Evolutionary conservation across 2,888 invertebrate genomes (phyloP).

Genomic region (Lochmaea capreae): DNA sequence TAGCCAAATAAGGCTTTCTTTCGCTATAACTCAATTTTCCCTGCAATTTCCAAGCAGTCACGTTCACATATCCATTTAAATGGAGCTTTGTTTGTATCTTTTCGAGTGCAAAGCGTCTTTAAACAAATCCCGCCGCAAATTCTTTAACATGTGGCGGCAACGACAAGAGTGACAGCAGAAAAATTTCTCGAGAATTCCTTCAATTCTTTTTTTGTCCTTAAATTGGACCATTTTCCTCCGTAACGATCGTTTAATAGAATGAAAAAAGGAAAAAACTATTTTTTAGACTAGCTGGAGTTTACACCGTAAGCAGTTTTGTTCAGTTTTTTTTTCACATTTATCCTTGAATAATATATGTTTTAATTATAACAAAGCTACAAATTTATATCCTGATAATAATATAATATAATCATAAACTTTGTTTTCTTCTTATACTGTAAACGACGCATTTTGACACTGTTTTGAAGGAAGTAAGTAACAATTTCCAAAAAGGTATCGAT

Average conservation of each 20-base stretch:
- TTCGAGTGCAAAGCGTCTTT: neutral
- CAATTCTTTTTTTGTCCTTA: neutral
- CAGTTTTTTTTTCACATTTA: too few species aligned
- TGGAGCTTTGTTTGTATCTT: neutral
- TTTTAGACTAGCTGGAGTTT: neutral
- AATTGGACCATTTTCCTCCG: neutral
- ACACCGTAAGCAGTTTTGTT: neutral
- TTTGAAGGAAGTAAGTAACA: too few species aligned
- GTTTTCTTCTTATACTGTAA: too few species aligned
- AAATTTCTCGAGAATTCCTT: neutral
- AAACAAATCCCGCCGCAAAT: neutral
- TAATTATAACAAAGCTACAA: too few species aligned
- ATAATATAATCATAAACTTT: too few species aligned
- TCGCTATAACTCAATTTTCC: neutral
- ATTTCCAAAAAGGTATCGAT: too few species aligned
- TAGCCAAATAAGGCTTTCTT: neutral
- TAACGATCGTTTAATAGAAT: neutral
- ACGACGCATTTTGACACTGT: too few species aligned
- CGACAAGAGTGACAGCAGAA: constrained; percentile 5
- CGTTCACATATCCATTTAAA: constrained; percentile 3
- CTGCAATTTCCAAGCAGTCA: neutral
- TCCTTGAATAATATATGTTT: too few species aligned
- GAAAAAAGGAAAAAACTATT: neutral
- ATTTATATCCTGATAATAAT: too few species aligned
- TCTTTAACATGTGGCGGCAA: neutral